A percentile compares a stretch with the other conserved stretches of the same genome.
Conservation (phyloP, 92 coral and sea anemone species). For the Zoanthus solanderi region DNA sequence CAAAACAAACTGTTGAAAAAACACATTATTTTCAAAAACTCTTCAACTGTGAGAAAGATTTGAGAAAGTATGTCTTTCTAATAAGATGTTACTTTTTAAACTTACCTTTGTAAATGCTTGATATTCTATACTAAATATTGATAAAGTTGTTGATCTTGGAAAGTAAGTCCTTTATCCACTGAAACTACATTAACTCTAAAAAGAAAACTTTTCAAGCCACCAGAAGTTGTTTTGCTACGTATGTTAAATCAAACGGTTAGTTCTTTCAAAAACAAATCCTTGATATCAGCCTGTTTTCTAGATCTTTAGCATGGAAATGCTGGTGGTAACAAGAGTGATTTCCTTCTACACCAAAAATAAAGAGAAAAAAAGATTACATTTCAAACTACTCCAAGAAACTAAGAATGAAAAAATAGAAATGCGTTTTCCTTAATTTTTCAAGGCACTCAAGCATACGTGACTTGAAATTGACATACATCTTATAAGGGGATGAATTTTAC, state of each 20-base stretch:
- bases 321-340: conserved; percentile 6
- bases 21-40: not conserved
- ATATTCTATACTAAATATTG: not conserved
- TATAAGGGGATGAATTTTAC: too few species aligned
- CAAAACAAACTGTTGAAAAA: not conserved
- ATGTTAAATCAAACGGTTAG: not conserved
- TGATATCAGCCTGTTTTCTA: conserved; percentile 24
- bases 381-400: too few species aligned
- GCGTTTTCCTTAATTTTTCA: too few species aligned
- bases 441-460: too few species aligned
- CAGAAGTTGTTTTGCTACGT: conserved; percentile 49
- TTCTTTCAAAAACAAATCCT: conserved; percentile 32
- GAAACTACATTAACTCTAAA: conserved; percentile 6
- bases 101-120: conserved; percentile 23
- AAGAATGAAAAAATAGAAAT: too few species aligned
- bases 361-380: too few species aligned
- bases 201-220: conserved; percentile 8
- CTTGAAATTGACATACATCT: too few species aligned
- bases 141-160: not conserved
- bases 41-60: not conserved
- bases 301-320: conserved; percentile 29
- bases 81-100: not conserved
- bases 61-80: not conserved
- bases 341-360: not conserved
- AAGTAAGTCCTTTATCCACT: not conserved